Evolutionary conservation across 1,140 invertebrate species (phyloP).

Genomic region (Medauroidea extradentata): DNA sequence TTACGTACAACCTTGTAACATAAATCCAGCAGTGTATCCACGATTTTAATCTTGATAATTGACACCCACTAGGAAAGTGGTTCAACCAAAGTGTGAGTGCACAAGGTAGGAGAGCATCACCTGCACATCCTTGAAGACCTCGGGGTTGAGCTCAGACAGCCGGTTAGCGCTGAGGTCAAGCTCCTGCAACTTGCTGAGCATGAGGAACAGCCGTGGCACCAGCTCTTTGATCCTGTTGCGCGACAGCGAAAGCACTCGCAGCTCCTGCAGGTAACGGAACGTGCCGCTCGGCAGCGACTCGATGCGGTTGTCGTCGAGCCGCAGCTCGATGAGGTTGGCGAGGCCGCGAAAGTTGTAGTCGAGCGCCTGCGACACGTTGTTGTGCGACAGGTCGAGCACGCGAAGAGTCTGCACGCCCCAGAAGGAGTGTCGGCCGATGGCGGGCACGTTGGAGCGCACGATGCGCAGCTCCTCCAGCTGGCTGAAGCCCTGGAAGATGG

Average conservation of each 20-base stretch:
- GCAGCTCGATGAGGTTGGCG: constrained; percentile 41
- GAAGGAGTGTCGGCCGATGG: constrained; percentile 72
- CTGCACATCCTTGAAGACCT: constrained; percentile 71
- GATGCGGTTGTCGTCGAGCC: constrained; percentile 48
- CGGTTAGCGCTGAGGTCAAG: constrained; percentile 73
- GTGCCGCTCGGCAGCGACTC: constrained; percentile 57
- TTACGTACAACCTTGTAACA: too few relatives aligned
- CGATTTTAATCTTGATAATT: too few relatives aligned
- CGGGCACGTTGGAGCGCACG: constrained; percentile 67
- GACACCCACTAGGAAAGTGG: too few relatives aligned
- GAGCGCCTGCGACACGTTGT: constrained; percentile 59
- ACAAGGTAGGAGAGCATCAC: constrained; percentile 39
- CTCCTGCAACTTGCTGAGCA: constrained; percentile 58
- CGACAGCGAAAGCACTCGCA: constrained; percentile 62
- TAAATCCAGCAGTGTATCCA: too few relatives aligned
- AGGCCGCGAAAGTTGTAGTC: constrained; percentile 43
- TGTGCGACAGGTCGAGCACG: constrained; percentile 66
- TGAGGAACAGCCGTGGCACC: constrained; percentile 60
- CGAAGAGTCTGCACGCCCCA: constrained; percentile 65
- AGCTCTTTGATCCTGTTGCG: constrained; percentile 65
- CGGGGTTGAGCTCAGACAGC: constrained; percentile 61
- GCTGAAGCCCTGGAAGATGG: constrained; percentile 60
- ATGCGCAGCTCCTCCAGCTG: constrained; percentile 70
- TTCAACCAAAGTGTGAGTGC: too few relatives aligned
- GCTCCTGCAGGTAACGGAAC: constrained; percentile 60